Evolutionary conservation across 2,797 vertebrate genomes (phyloP).

Genomic region (Psittacula echo): DNA sequence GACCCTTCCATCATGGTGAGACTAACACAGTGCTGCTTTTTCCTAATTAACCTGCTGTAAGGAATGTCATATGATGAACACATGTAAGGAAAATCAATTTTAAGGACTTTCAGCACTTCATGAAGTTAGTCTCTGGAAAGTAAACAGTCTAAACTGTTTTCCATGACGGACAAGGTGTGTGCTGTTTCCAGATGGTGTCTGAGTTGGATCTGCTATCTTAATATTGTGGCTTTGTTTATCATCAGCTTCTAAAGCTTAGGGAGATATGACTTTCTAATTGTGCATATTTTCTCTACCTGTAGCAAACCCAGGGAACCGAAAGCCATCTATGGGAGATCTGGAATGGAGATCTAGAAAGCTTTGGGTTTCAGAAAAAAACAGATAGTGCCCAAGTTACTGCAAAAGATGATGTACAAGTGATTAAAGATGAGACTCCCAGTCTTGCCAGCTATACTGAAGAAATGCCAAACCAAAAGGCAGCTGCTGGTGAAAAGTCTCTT

Average conservation of each 20-base stretch:
- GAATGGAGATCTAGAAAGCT: neutral
- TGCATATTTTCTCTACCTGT: neutral
- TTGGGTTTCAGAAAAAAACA: neutral
- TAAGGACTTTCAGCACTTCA: neutral
- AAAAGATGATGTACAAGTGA: neutral
- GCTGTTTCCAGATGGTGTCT: neutral
- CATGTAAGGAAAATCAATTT: neutral
- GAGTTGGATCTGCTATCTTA: neutral
- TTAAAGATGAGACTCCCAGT: neutral
- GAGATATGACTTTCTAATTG: neutral
- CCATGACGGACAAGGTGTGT: neutral
- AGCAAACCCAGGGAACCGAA: conserved; percentile 34
- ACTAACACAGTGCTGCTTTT: neutral
- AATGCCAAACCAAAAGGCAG: neutral
- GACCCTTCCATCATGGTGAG: neutral
- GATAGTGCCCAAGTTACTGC: neutral
- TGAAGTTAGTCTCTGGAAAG: neutral
- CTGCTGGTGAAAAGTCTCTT: neutral
- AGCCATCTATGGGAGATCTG: neutral
- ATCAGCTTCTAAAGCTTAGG: neutral
- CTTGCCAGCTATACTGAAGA: neutral
- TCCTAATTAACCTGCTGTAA: neutral
- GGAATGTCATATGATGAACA: neutral
- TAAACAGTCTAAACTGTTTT: conserved; percentile 2
- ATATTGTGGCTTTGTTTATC: neutral